Evolutionary conservation across 1,140 invertebrate genomes (phyloP), one percentile per base, ranked within the genome.

Genomic region (Berghia stephanieae): DNA sequence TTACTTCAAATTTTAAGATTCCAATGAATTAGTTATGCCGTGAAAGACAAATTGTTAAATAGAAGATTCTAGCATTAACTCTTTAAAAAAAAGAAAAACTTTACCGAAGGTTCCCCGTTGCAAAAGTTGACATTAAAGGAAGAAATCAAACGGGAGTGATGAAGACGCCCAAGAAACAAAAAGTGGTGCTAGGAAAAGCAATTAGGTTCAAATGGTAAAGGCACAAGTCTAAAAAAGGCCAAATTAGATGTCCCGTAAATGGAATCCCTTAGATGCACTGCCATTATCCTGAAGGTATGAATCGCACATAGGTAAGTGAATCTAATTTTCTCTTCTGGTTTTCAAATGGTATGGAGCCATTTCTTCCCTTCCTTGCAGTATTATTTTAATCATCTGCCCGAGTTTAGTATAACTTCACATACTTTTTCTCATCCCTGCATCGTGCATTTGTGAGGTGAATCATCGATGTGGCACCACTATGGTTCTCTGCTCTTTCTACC

Each of bases 211-310:
- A 57, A 74, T 13, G 49, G n/a, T 40, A 21, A 52, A 24, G 78
- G 60, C 49, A 38, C 60, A 52, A 77, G 77, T 24, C 73, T 60
- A 0, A 84, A 85, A 52, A 84, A 83, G 72, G 57, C 42, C 40
- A 88, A 83, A 52, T 46, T 72, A 38, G 79, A 81, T 66, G 80
- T 36, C 18, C 63, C 73, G 2, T 78, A 86, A 90, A 6, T 86
- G 85, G 16, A 94, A 95, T 82, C 92, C 93, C 0, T 89, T 97
- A n/a, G 96, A 98, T 87, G 92, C 92, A 97, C 96, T 0, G 93
- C 94, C 86, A 95, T 98, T 80, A 97, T 92, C 96, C 96, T 0
- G 96, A 97, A 88, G 95, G 46, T 98, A 98, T 84, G 83, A 88
- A 84, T 93, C 55, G 93, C 95, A 0, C 89, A 92, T 79, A 91